phyloP scores from a whole-genome alignment of 2,888 invertebrate genomes.

The Choristoneura rosaceana region DNA sequence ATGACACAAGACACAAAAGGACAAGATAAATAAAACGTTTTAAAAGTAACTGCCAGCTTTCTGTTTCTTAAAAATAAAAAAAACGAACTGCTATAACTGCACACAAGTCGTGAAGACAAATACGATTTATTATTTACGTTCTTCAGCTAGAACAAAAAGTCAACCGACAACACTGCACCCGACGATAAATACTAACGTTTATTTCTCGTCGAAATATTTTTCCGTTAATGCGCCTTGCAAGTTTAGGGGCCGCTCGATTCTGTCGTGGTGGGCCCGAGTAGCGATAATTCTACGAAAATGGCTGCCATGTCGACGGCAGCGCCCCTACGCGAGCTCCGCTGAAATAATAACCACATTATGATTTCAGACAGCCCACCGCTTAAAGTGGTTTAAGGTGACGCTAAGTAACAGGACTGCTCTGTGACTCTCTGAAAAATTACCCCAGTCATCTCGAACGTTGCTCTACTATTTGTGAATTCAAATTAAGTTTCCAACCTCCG shows the following conservation, averaged over 20 bases:
- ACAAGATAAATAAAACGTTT: too few relatives aligned
- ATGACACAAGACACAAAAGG: too few relatives aligned
- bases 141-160: neutral
- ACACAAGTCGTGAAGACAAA: too few relatives aligned
- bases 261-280: conserved; percentile 74
- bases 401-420: conserved; percentile 65
- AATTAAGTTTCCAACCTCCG: conserved; percentile 16
- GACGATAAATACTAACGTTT: conserved; percentile 4
- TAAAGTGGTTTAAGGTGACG: conserved; percentile 77
- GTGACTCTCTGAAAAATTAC: conserved; percentile 65
- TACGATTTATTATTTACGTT: neutral
- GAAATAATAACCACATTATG: conserved; percentile 83
- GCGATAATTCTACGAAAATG: conserved; percentile 82
- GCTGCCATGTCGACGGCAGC: conserved; percentile 81
- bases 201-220: conserved; percentile 41
- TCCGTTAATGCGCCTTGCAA: conserved; percentile 68
- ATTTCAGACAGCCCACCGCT: conserved; percentile 76
- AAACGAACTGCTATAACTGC: too few relatives aligned
- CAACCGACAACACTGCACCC: neutral
- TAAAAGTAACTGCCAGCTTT: too few relatives aligned
- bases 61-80: too few relatives aligned
- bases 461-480: neutral
- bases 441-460: conserved; percentile 53
- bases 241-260: conserved; percentile 73
- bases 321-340: conserved; percentile 68